Evolutionary conservation across 2,113 vertebrate genomes (phyloP).

Genomic region (Emberiza fucata): DNA sequence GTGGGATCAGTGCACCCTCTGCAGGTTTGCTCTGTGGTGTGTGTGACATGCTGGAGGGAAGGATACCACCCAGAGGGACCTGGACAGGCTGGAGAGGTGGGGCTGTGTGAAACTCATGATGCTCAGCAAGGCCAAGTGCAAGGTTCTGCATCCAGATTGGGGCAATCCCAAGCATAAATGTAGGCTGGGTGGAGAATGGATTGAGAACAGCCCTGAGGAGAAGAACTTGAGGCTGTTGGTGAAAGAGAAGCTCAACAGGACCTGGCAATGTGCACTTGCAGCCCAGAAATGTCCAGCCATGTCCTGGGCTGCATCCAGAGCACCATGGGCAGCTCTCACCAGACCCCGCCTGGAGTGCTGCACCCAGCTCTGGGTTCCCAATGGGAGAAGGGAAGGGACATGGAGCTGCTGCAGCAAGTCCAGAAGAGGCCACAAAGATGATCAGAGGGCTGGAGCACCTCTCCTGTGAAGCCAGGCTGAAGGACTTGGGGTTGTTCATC

Average conservation of each 20-base stretch:
- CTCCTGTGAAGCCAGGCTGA: background rate
- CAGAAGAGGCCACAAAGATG: background rate
- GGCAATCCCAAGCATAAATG: background rate
- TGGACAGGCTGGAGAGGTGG: background rate
- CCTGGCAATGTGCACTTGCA: background rate
- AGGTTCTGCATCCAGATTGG: background rate
- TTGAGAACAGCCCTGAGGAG: background rate
- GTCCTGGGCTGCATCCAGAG: background rate
- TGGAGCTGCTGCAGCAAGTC: background rate
- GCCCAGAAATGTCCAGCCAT: background rate
- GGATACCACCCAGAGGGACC: background rate
- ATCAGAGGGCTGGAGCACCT: background rate
- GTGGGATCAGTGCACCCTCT: background rate
- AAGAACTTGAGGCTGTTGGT: background rate
- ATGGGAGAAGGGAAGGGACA: accelerated
- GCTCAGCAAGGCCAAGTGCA: background rate
- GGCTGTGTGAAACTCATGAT: accelerated
- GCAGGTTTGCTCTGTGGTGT: background rate
- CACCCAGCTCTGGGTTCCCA: background rate
- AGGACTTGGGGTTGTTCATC: background rate
- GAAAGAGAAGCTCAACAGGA: background rate
- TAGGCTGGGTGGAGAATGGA: background rate
- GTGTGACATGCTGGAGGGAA: background rate
- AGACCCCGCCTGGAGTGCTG: background rate
- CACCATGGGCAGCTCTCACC: background rate